Percentiles rank a stretch among this genome's conserved stretches.
These are phyloP conservation scores for Ganaspis sp. DNA, from an alignment of 1,140 invertebrate species.

Conservation along the genomic window DNA sequence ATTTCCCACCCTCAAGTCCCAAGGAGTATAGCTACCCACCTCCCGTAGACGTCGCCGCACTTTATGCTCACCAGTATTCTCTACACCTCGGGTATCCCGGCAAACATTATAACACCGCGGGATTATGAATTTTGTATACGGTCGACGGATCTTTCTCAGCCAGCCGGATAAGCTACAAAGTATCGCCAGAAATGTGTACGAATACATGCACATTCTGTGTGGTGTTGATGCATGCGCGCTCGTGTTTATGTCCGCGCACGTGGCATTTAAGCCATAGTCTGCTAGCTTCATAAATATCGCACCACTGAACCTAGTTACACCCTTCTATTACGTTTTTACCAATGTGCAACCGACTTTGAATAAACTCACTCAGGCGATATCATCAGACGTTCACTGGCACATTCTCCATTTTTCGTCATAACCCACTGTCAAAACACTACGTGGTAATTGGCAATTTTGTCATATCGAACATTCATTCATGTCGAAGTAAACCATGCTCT, in stretches of 20 bases:
- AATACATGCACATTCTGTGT: not conserved
- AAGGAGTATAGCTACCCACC: conserved; percentile 21
- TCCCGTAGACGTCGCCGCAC: conserved; percentile 49
- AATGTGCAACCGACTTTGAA: conserved; percentile 6
- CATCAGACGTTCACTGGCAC: not conserved
- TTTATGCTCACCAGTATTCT: conserved; percentile 61
- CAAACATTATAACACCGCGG: conserved; percentile 67
- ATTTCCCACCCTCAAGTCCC: conserved; percentile 43
- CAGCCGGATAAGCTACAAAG: conserved; percentile 43
- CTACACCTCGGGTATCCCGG: conserved; percentile 49
- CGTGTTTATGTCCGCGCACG: not conserved
- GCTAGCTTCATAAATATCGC: not conserved
- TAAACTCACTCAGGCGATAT: not conserved
- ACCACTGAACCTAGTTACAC: conserved; percentile 11
- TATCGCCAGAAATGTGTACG: conserved; percentile 19
- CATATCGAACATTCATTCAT: too few species aligned
- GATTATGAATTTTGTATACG: conserved; percentile 72
- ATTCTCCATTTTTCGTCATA: too few species aligned
- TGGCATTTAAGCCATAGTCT: conserved; percentile 30
- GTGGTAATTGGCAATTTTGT: too few species aligned
- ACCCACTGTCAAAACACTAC: too few species aligned
- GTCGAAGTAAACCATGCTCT: too few species aligned
- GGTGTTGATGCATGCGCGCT: conserved; percentile 4
- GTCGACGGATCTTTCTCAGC: conserved; percentile 53
- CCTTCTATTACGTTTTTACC: conserved; percentile 12